A percentile compares a stretch with the other conserved stretches of the same genome.
Evolutionary conservation across 2,888 invertebrate genomes (phyloP).

Genomic region (Rambutsinella grinnellia): DNA sequence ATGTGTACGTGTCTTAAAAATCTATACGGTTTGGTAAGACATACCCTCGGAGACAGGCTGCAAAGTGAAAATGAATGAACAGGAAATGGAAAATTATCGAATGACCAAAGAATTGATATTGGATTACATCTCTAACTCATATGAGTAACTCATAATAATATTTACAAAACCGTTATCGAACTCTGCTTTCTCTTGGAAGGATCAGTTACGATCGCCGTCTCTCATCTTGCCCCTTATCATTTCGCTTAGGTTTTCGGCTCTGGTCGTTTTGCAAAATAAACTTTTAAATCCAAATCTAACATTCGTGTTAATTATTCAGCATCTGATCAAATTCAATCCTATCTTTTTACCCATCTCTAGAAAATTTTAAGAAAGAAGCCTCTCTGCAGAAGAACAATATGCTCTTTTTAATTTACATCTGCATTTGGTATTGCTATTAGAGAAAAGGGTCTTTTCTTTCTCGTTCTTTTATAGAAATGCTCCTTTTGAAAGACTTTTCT

Average conservation of each 20-base stretch:
- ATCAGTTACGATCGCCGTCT: too few species aligned
- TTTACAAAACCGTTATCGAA: neutral
- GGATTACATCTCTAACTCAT: neutral
- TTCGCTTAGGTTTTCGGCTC: neutral
- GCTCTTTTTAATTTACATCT: neutral
- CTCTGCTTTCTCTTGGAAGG: too few species aligned
- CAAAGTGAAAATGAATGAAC: too few species aligned
- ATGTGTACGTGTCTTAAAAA: too few species aligned
- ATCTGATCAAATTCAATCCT: constrained; percentile 13
- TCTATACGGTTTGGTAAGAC: too few species aligned
- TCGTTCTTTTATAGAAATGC: neutral
- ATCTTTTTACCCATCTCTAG: constrained; percentile 17
- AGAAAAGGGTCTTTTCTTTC: neutral
- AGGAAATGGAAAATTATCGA: constrained; percentile 60
- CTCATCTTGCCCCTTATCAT: neutral
- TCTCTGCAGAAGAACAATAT: neutral
- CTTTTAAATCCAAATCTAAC: neutral
- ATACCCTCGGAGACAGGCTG: too few species aligned
- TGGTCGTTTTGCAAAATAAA: neutral
- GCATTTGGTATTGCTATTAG: too few species aligned
- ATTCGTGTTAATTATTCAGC: neutral
- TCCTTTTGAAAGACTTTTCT: too few species aligned
- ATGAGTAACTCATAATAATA: constrained; percentile 4
- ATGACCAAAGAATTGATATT: neutral
- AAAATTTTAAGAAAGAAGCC: neutral